Evolutionary conservation across 2,113 vertebrate genomes (phyloP).

Genomic region (Crotalus tigris): DNA sequence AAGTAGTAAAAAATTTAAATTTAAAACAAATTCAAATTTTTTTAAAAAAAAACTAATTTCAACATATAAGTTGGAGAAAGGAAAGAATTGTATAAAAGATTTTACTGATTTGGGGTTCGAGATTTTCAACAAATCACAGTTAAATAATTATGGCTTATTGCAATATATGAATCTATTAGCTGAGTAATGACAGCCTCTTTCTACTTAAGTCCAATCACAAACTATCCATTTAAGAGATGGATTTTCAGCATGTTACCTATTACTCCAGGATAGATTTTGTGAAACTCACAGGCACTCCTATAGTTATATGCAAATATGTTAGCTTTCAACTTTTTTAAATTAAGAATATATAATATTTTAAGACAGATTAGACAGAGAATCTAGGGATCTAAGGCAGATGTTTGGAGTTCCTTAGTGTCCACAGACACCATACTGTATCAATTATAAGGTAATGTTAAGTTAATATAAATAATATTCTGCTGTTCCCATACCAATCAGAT

Average conservation of each 20-base stretch:
- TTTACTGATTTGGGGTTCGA: slow-evolving; percentile 44
- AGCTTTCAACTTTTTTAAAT: not conserved
- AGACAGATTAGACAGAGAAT: not conserved
- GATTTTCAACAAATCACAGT: slow-evolving; percentile 11
- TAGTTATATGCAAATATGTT: not conserved
- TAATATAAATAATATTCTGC: not conserved
- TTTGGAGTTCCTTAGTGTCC: not conserved
- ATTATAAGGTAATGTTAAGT: not conserved
- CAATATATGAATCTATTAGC: not conserved
- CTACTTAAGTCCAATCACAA: not conserved
- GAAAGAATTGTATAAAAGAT: slow-evolving; percentile 53
- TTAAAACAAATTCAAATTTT: slow-evolving; percentile 47
- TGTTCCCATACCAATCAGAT: not conserved
- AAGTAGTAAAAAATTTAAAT: slow-evolving; percentile 53
- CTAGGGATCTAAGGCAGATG: not conserved
- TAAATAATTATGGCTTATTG: not conserved
- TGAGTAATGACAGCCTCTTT: not conserved
- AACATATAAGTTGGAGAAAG: slow-evolving; percentile 11
- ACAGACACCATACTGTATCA: not conserved
- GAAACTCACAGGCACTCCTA: not conserved
- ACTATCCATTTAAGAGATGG: too few species aligned
- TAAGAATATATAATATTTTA: not conserved
- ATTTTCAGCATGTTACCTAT: not conserved
- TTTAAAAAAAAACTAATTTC: slow-evolving; percentile 51
- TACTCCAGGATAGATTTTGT: not conserved